Conservation (phyloP, 2,797 vertebrate genomes). For the Hippoglossus hippoglossus region DNA sequence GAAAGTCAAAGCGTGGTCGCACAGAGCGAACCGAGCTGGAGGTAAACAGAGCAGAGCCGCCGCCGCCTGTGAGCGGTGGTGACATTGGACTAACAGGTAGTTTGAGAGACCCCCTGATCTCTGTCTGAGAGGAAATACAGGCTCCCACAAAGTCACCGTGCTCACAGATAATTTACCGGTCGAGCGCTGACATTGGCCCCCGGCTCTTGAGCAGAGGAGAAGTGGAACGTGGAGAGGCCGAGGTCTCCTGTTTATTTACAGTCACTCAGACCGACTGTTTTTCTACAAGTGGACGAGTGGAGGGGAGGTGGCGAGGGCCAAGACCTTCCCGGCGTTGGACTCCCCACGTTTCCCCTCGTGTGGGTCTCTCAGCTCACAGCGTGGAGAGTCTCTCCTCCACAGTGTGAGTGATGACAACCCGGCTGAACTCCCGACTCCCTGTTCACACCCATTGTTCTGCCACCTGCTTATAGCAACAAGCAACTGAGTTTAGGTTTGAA, state of each 20-base stretch:
- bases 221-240: slow-evolving; percentile 6
- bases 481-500: neutral
- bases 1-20: slow-evolving; percentile 18
- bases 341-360: too few species aligned
- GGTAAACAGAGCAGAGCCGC: slow-evolving; percentile 13
- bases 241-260: slow-evolving; percentile 25
- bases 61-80: neutral
- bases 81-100: slow-evolving; percentile 35
- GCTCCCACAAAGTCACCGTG: slow-evolving; percentile 19
- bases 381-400: too few species aligned
- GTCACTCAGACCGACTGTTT: neutral
- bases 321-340: too few species aligned
- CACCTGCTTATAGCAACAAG: neutral
- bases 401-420: too few species aligned
- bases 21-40: neutral
- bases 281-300: too few species aligned
- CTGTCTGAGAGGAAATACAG: neutral
- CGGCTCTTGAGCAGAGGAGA: slow-evolving; percentile 17
- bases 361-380: too few species aligned
- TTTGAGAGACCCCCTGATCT: slow-evolving; percentile 31
- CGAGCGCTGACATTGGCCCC: neutral
- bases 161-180: slow-evolving; percentile 15
- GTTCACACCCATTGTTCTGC: neutral
- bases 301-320: too few species aligned
- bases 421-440: neutral